A percentile compares a stretch with the other conserved stretches of the same genome.
Evolutionary conservation across 1,140 invertebrate genomes (phyloP).

Genomic region (Listronotus oregonensis): DNA sequence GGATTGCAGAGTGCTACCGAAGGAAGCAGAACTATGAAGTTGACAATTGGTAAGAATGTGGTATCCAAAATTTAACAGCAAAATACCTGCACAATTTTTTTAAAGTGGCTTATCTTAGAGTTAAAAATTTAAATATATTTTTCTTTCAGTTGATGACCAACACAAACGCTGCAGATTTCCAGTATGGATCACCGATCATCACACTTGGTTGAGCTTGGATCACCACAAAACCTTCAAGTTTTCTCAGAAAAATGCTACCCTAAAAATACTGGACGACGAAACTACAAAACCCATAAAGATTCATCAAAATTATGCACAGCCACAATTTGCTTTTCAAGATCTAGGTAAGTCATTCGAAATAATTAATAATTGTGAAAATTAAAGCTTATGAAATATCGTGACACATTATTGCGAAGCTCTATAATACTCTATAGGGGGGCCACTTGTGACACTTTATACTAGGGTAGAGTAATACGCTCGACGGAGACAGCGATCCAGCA

Average conservation of each 20-base stretch:
- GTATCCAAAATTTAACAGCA: no score
- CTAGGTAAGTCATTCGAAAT: no score
- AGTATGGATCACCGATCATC: slow-evolving; percentile 73
- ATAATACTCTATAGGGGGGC: no score
- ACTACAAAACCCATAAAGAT: slow-evolving; percentile 45
- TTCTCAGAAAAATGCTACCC: slow-evolving; percentile 73
- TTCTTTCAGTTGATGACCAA: slow-evolving; percentile 61
- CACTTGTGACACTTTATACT: no score
- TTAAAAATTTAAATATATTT: slow-evolving; percentile 17
- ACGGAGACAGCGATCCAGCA: no score
- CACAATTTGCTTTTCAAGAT: slow-evolving; percentile 48
- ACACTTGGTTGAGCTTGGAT: slow-evolving; percentile 81
- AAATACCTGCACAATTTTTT: no score
- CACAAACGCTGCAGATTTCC: slow-evolving; percentile 75
- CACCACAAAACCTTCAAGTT: slow-evolving; percentile 74
- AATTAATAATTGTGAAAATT: no score
- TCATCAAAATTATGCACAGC: slow-evolving; percentile 40
- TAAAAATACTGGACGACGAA: slow-evolving; percentile 62
- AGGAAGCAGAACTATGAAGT: slow-evolving; percentile 67
- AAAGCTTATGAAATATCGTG: no score
- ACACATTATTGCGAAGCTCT: no score
- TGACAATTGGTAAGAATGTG: slow-evolving; percentile 63
- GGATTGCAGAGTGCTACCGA: slow-evolving; percentile 69
- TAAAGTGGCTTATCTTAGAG: no score
- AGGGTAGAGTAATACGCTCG: no score